Base-by-base conservation (phyloP, 2,113 vertebrate species). In the Oncorhynchus clarkii region DNA sequence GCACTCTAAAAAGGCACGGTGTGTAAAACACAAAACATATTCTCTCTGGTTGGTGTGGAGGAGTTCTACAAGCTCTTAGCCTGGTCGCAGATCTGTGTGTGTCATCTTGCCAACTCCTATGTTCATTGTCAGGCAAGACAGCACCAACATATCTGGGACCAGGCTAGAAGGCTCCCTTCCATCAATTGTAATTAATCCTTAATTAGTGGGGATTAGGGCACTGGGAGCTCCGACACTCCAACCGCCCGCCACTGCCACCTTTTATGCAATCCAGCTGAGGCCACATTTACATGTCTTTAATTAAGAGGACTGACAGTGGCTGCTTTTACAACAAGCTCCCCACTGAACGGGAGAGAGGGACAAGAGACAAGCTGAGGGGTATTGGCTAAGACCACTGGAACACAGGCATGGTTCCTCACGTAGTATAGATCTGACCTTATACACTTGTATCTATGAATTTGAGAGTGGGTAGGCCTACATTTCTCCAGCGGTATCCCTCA, bases 111-210 rank as follows among this genome's bases (percentile, higher is more conserved):
- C 51, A 54, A 54, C 51, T 54, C 51, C 51, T 54, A 16, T 14
- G 51, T 16, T 54, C 51, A 54, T 54, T 18, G 51, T 54, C 14
- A 1, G 51, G 51, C 51, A 14, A 54, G 16, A 54, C 51, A 54
- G 14, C 51, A 18, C 51, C 12, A 54, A 54, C 51, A 54, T 14
- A 54, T 54, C 14, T 54, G 51, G 51, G 51, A 14, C 51, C 14
- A 86, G 89, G 89, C 87, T 89, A 89, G 90, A 90, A 89, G 89
- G 86, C 89, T 87, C 88, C 89, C 91, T 87, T 89, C 89, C 91
- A 94, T 94, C 92, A 91, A 92, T 92, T 92, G 90, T 92, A 93
- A 94, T 94, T 93, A 94, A 93, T 92, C 89, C 91, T 90, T 93
- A 93, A 93, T 94, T 94, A 94, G 91, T 92, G 89, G 88, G 90